Percentiles rank a stretch among this genome's conserved stretches.
These are phyloP conservation scores for Holothuria glaberrima DNA, from an alignment of 35 echinoderm and acorn worm genomes.

Conservation along the genomic window DNA sequence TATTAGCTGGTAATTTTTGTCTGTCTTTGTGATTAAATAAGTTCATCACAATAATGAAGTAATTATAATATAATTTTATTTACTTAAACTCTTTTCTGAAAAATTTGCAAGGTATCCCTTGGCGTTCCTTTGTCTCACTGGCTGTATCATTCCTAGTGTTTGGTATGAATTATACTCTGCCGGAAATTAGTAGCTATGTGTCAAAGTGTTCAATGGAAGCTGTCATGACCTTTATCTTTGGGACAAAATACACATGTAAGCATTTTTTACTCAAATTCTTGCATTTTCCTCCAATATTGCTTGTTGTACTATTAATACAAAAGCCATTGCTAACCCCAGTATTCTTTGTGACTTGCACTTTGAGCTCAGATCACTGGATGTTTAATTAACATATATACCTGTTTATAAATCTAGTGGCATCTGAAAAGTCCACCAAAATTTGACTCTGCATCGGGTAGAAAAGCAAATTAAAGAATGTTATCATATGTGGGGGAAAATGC, in stretches of 20 bases:
- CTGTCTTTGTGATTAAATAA: too few relatives aligned
- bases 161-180: constrained; percentile 50
- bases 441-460: neutral
- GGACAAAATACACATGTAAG: constrained; percentile 65
- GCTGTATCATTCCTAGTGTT: constrained; percentile 25
- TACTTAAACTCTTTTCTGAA: constrained; percentile 21
- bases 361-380: too few relatives aligned
- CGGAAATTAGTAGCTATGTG: constrained; percentile 53
- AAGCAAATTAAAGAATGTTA: neutral
- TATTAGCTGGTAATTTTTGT: too few relatives aligned
- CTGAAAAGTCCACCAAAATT: neutral
- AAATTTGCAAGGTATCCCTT: constrained; percentile 42
- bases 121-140: constrained; percentile 52
- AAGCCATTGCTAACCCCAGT: constrained; percentile 30
- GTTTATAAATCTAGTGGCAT: too few relatives aligned
- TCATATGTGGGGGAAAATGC: constrained; percentile 36
- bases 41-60: too few relatives aligned
- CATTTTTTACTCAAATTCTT: constrained; percentile 52
- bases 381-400: too few relatives aligned
- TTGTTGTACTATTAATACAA: neutral
- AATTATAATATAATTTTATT: too few relatives aligned
- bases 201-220: constrained; percentile 21
- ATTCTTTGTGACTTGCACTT: neutral
- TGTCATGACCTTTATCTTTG: constrained; percentile 53
- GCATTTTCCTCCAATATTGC: constrained; percentile 44